Evolutionary conservation across 2,888 invertebrate species (phyloP), one percentile per base, ranked within the genome.

Genomic region (Phoenoteleia sp.): DNA sequence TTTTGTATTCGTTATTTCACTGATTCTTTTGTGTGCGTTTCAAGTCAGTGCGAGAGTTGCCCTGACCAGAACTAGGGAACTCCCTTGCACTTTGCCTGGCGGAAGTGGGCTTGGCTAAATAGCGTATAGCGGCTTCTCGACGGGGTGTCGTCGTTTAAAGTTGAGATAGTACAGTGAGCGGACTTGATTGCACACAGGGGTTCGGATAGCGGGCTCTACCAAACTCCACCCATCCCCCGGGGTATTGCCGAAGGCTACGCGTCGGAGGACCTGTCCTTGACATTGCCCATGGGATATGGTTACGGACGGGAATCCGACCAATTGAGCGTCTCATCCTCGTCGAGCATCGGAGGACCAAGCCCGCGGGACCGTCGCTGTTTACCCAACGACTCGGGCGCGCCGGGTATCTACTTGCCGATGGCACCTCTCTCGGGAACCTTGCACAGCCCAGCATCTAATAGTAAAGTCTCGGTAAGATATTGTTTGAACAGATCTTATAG

Each of bases 391-490:
- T 92, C 93, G 77, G 91, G 87, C 71, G 87, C 92, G 87, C 88
- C 92, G 77, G 94, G 94, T 52, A 94, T 95, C 89, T 96, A 96
- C 92, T 94, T 95, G 90, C 95, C 95, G 7, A 95, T 95, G 95
- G 95, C 94, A 80, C 94, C 94, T 74, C 93, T 94, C 54, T 94
- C 94, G 86, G 93, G 94, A 66, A 93, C 94, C 36, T 94, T 94
- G 7, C 95, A 95, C 88, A 95, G 95, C 92, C 95, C 95, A 45
- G 94, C 95, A 42, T 95, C 95, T 75, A 95, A 95, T 90, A 95
- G 94, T 90, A 96, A 95, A 94, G 95, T 96, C 87, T 96, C 96
- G 94, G 95, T 96, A 93, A 95, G 82, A 11, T n/a, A n/a, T n/a
- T n/a, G n/a, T n/a, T n/a, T n/a, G n/a, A n/a, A n/a, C n/a, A n/a